These are phyloP conservation scores for Petrocephalus schoutedeni DNA, from an alignment of 2,797 vertebrate species.

Conservation along the genomic window DNA sequence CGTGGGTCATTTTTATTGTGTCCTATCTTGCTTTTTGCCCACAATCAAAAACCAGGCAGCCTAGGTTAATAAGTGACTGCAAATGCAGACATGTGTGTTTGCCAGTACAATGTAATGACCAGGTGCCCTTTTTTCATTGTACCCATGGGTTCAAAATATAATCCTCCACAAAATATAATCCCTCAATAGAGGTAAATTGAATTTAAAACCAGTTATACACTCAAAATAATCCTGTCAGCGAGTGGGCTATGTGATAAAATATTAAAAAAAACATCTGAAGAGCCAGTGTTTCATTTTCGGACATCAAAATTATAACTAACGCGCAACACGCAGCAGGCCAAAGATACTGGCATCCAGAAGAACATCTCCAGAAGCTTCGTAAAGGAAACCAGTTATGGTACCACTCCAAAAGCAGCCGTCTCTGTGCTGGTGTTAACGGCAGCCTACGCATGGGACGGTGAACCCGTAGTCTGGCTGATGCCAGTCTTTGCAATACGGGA, in stretches of 20 bases:
- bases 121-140: not conserved
- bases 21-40: not conserved
- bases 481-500: too few species aligned
- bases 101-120: not conserved
- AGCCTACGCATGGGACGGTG: too few species aligned
- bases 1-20: not conserved
- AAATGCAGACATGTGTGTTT: not conserved
- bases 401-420: too few species aligned
- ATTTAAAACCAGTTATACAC: not conserved
- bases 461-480: too few species aligned
- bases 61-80: not conserved
- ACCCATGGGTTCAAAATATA: not conserved
- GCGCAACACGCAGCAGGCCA: not conserved
- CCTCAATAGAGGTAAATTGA: not conserved
- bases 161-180: not conserved
- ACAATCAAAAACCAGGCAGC: not conserved
- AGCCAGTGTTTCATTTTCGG: not conserved
- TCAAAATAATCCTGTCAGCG: conserved; percentile 7
- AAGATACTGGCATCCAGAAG: not conserved
- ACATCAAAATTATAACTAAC: too few species aligned
- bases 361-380: not conserved
- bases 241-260: not conserved
- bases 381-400: not conserved
- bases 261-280: not conserved
- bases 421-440: too few species aligned